Conservation (phyloP, 1,140 invertebrate genomes). For the Ganaspis sp. region DNA sequence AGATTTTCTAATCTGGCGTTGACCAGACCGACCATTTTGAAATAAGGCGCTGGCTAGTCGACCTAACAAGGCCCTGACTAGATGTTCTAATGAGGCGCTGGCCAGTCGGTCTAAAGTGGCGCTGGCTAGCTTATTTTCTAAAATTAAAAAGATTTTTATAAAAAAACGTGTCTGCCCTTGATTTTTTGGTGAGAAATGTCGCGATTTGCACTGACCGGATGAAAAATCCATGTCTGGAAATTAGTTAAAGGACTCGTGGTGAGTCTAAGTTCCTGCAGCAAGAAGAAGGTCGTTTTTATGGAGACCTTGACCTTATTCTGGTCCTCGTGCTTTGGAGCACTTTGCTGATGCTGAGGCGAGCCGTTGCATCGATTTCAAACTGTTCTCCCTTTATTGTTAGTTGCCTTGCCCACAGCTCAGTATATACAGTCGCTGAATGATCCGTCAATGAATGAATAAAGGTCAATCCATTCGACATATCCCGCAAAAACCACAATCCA, state of each 20-base stretch:
- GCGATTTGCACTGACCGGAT: too few species aligned
- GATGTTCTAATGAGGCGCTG: too few species aligned
- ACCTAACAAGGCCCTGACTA: too few species aligned
- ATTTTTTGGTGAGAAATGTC: background rate
- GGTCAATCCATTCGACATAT: background rate
- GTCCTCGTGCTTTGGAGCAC: background rate
- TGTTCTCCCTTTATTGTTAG: background rate
- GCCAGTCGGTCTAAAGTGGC: too few species aligned
- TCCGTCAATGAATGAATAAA: background rate
- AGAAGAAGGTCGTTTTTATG: background rate
- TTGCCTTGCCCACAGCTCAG: background rate
- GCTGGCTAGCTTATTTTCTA: too few species aligned
- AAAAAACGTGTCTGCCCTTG: too few species aligned
- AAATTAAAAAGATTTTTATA: too few species aligned
- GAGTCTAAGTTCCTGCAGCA: background rate
- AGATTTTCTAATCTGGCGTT: too few species aligned
- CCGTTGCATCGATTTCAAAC: background rate
- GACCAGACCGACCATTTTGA: too few species aligned
- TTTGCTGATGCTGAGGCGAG: background rate
- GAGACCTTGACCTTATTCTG: background rate
- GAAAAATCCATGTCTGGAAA: too few species aligned
- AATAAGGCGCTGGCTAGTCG: too few species aligned
- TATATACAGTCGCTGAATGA: background rate
- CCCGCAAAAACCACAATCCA: background rate
- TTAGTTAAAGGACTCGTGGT: background rate